phyloP scores from a whole-genome alignment of 2,113 vertebrate species.

The Erinaceus europaeus region DNA sequence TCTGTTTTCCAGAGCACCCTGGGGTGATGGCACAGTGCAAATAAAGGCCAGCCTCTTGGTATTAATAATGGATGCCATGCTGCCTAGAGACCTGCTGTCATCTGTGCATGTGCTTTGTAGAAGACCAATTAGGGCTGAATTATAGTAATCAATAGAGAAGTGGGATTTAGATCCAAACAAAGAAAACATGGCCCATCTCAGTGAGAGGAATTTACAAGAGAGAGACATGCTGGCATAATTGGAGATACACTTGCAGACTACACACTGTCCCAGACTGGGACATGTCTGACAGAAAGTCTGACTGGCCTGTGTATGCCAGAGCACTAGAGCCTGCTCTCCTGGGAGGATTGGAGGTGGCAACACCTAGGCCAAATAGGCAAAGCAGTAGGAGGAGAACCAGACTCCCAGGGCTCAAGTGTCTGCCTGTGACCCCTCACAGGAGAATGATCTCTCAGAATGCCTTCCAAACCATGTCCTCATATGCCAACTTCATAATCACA shows the following conservation, averaged over 20 bases:
- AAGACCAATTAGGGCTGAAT: slow-evolving; percentile 82
- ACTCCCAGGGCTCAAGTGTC: background rate
- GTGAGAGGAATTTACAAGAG: slow-evolving; percentile 52
- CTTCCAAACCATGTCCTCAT: too few species aligned
- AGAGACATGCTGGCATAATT: slow-evolving; percentile 28
- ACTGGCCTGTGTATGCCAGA: background rate
- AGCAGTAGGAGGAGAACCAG: rapidly evolving
- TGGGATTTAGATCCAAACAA: slow-evolving; percentile 71
- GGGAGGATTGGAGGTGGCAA: background rate
- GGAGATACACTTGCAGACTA: background rate
- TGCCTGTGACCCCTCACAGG: background rate
- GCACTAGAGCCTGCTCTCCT: background rate
- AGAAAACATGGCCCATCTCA: slow-evolving; percentile 60
- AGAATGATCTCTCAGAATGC: background rate
- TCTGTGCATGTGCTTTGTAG: slow-evolving; percentile 73
- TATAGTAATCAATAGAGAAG: slow-evolving; percentile 82
- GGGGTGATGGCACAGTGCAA: slow-evolving; percentile 70
- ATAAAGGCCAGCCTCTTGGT: slow-evolving; percentile 70
- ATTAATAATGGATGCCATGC: slow-evolving; percentile 80
- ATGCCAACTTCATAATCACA: too few species aligned
- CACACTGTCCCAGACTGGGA: background rate
- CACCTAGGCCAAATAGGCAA: background rate
- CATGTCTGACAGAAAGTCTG: background rate
- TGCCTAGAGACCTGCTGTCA: slow-evolving; percentile 70
- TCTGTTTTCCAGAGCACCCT: slow-evolving; percentile 57